Evolutionary conservation across 2,888 invertebrate genomes (phyloP).

Genomic region (Eupithecia subfuscata): DNA sequence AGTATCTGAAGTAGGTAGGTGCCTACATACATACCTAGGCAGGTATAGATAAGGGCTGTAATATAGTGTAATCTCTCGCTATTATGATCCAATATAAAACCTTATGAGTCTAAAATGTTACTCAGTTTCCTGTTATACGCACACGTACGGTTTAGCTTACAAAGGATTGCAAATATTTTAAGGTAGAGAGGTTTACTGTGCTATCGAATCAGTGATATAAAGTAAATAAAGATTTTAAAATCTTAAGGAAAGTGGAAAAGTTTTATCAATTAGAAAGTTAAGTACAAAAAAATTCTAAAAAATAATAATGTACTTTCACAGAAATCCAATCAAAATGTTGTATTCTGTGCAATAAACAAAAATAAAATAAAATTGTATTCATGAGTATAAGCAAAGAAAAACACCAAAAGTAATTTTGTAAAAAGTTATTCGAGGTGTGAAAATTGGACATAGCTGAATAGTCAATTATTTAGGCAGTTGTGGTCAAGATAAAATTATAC

Average conservation of each 20-base stretch:
- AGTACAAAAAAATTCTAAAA: neutral
- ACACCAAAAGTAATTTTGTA: neutral
- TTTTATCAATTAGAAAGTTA: neutral
- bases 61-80: slow-evolving; percentile 7
- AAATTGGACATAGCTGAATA: neutral
- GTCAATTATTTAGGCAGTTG: neutral
- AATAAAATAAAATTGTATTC: neutral
- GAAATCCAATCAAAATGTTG: neutral
- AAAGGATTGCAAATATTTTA: neutral
- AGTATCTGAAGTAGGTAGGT: slow-evolving; percentile 8
- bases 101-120: neutral
- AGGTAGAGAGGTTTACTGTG: neutral
- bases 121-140: neutral
- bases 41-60: slow-evolving; percentile 9
- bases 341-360: neutral
- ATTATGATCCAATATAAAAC: slow-evolving; percentile 7
- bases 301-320: neutral
- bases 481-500: neutral
- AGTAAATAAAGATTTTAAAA: neutral
- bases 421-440: neutral
- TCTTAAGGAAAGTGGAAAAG: neutral
- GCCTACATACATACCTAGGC: neutral
- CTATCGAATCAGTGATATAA: neutral
- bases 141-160: neutral
- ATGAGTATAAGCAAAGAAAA: neutral